Conservation (phyloP, 2,888 invertebrate species). For the Pandemis heparana region DNA sequence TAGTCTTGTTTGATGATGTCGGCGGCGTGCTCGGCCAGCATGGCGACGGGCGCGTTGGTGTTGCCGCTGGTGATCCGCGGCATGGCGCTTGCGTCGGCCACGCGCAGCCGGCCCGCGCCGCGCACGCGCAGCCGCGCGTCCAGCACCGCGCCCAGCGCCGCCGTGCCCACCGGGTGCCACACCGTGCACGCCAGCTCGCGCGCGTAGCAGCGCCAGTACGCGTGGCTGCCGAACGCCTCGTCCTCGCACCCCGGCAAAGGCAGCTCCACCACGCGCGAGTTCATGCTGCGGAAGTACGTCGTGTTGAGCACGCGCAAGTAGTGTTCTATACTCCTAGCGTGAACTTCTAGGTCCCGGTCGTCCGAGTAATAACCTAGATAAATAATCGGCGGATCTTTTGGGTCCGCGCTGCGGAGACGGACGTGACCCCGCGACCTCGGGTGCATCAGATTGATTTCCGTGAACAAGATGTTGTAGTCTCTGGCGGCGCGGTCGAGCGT, state of each 20-base stretch:
- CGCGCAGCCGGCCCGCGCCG: conserved; percentile 39
- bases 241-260: conserved; percentile 55
- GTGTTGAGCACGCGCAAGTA: conserved; percentile 30
- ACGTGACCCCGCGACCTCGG: conserved; percentile 38
- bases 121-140: conserved; percentile 31
- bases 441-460: conserved; percentile 35
- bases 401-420: conserved; percentile 29
- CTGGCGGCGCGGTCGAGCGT: conserved; percentile 10
- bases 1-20: conserved; percentile 44
- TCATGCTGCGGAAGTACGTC: conserved; percentile 9
- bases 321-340: conserved; percentile 23
- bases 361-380: not conserved
- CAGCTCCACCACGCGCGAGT: conserved; percentile 62
- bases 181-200: conserved; percentile 82
- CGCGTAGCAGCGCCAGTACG: conserved; percentile 86
- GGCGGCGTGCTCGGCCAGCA: conserved; percentile 46
- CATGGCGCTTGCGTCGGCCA: conserved; percentile 44
- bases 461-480: conserved; percentile 27
- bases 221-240: conserved; percentile 64
- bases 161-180: conserved; percentile 80
- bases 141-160: conserved; percentile 34
- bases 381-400: conserved; percentile 2
- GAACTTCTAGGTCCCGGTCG: conserved; percentile 19
- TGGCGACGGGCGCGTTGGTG: conserved; percentile 44
- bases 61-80: conserved; percentile 43